Base-by-base conservation (phyloP, 2,888 invertebrate species). In the Hirtodrosophila confusa region DNA sequence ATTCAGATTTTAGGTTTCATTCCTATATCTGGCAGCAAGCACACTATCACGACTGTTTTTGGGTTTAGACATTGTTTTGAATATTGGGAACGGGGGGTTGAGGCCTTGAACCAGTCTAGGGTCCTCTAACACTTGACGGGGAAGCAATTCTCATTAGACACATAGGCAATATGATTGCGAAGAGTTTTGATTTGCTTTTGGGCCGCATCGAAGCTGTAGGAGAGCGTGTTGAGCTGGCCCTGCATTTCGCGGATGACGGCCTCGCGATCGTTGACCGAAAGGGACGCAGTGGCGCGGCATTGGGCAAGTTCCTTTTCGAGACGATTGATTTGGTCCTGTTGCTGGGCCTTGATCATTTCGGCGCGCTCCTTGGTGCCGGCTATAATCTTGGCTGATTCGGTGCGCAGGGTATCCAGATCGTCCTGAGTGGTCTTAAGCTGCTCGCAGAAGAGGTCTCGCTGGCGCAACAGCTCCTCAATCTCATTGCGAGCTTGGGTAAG, bases 161-260 rank as follows among this genome's bases (percentile, higher is more conserved):
- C 86, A 37, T 89, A 90, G 10, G 88, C 88, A 36, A 91, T 90
- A 60, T 91, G 91, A 57, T 91, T 90, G 63, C 90, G 90, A 0
- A 91, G 69, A 0, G 90, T 90, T 70, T 90, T 91, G 56, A 91
- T 91, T 83, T 91, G 91, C 39, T 89, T 90, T 66, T 91, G 91
- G 17, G 91, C 91, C 0, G 90, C 89, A 75, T 91, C 91, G 62
- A 91, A 91, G 58, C 90, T 91, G 53, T 89, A 88, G 3, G 91
- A 90, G 9, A 91, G 78, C 0, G 88, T 89, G 50, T 90, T 90
- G 12, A 91, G 75, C 63, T 91, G 91, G 1, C 88, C 88, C 68
- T 91, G 90, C 91, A 91, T 91, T 60, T 91, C 89, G 1, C 89
- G 88, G 29, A 91, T 91, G 24, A 90, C 89, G 1, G 89, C 80